Evolutionary conservation across 1,140 invertebrate species (phyloP).

Genomic region (Drosophila equinoxialis): DNA sequence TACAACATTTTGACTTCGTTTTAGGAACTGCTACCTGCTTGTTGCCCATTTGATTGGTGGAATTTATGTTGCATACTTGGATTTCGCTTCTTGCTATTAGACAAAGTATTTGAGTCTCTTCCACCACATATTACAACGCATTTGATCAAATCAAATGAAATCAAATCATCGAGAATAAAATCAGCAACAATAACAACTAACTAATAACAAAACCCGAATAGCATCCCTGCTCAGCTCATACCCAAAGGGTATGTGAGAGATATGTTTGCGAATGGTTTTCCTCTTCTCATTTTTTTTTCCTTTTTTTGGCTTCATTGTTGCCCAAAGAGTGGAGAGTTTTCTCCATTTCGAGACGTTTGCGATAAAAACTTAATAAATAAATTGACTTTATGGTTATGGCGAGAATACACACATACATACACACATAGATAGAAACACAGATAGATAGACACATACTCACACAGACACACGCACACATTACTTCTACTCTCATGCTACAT

Average conservation of each 20-base stretch:
- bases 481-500: conserved; percentile 7
- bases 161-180: neutral
- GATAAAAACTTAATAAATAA: conserved; percentile 28
- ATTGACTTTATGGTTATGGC: conserved; percentile 41
- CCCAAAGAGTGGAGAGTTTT: conserved; percentile 4
- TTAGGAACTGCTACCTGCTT: too few species aligned
- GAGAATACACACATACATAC: conserved; percentile 41
- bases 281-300: too few species aligned
- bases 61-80: too few species aligned
- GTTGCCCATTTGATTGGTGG: too few species aligned
- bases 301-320: conserved; percentile 18
- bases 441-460: neutral
- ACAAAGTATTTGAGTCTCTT: neutral
- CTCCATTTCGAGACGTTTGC: conserved; percentile 19
- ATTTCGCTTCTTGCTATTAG: neutral
- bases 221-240: neutral
- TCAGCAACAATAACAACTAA: conserved; percentile 1
- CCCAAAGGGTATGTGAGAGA: neutral
- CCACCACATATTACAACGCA: conserved; percentile 17
- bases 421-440: neutral
- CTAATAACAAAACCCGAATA: neutral
- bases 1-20: too few species aligned
- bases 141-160: conserved; percentile 24
- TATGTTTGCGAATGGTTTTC: neutral
- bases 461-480: neutral